Evolutionary conservation across 2,888 invertebrate genomes (phyloP).

Genomic region (Zonitis immaculata): DNA sequence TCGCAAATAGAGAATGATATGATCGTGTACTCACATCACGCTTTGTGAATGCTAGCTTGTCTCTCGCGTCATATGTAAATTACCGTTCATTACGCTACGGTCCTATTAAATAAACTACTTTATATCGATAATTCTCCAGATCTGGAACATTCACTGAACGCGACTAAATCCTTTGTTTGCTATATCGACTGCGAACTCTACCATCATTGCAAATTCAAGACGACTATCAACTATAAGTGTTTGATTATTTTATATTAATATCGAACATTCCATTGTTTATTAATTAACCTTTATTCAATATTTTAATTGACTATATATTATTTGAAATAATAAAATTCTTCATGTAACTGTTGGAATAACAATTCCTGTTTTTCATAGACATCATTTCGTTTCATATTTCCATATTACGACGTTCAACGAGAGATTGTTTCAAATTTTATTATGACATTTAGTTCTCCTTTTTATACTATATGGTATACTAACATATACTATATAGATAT

Average conservation of each 20-base stretch:
- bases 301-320: no score
- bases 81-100: constrained; percentile 20
- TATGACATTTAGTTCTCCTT: not conserved
- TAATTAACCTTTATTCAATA: no score
- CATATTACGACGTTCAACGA: not conserved
- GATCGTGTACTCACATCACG: constrained; percentile 21
- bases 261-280: not conserved
- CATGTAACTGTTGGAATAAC: no score
- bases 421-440: not conserved
- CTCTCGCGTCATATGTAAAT: constrained; percentile 22
- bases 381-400: not conserved
- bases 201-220: constrained; percentile 11
- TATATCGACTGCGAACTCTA: constrained; percentile 6
- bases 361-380: not conserved
- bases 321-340: no score
- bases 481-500: not conserved
- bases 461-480: not conserved
- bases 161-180: constrained; percentile 16
- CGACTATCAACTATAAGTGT: not conserved
- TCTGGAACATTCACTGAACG: constrained; percentile 12
- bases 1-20: constrained; percentile 11
- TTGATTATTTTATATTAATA: not conserved
- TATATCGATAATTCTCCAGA: constrained; percentile 19
- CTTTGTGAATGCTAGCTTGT: constrained; percentile 17
- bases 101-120: constrained; percentile 22